Conservation (phyloP, 2,113 vertebrate genomes). For the Empidonax alnorum region DNA sequence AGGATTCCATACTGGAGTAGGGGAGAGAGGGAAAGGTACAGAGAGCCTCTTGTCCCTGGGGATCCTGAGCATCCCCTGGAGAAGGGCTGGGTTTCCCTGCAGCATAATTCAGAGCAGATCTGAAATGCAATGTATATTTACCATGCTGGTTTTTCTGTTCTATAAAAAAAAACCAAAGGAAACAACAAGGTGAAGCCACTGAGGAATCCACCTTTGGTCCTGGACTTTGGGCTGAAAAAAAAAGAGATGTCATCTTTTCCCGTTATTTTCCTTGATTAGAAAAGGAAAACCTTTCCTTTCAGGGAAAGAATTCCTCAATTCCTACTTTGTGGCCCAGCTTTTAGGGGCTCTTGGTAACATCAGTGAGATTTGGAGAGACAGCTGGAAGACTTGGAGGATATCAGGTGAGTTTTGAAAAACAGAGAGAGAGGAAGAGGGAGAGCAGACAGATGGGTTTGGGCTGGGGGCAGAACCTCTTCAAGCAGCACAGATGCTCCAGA, state of each 20-base stretch:
- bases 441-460: not conserved
- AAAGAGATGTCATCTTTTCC: not conserved
- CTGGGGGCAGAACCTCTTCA: not conserved
- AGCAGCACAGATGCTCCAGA: conserved; percentile 10
- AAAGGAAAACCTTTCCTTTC: not conserved
- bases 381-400: not conserved
- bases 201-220: not conserved
- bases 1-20: not conserved
- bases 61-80: not conserved
- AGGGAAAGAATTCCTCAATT: not conserved
- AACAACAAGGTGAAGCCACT: not conserved
- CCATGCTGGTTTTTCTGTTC: not conserved
- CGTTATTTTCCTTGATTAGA: not conserved
- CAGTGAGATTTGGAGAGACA: not conserved
- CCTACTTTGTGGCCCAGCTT: not conserved
- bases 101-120: not conserved
- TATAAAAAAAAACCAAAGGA: not conserved
- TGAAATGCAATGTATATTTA: not conserved
- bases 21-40: not conserved
- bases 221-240: not conserved
- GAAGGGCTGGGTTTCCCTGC: not conserved
- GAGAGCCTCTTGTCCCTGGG: not conserved
- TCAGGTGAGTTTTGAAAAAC: not conserved
- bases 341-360: not conserved
- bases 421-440: not conserved